Evolutionary conservation across 2,113 vertebrate species (phyloP), one percentile per base, ranked within the genome.

Genomic region (Taurulus bubalis): DNA sequence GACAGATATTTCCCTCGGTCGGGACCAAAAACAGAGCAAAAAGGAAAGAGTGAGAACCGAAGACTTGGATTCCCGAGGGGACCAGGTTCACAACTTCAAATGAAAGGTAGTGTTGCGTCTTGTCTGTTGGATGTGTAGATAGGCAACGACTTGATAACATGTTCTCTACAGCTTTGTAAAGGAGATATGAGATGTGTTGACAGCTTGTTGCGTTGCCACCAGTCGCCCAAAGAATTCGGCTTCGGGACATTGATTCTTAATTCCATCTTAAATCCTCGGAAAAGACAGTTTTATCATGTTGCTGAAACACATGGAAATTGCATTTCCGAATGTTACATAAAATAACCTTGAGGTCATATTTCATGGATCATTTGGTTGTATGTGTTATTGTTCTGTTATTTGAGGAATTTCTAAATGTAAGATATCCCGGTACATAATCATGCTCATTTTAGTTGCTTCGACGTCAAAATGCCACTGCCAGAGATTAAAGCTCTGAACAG

Each of bases 401-500:
- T 26, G 6, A 7, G 24, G n/a, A 1, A 20, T 65, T 26, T 24
- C 18, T 0, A 8, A 55, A 24, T 55, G 8, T 0, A 38, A 8
- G 12, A 8, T 1, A 30, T 60, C 47, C 3, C 32, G 4, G 40
- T 47, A 47, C 45, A 24, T 49, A 12, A 62, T 20, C 12, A 12
- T 1, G 1, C 1, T 34, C 11, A 11, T 6, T 60, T 26, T 22
- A 16, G 2, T 6, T 6, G 12, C 47, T 15, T 45, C 5, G 0
- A 18, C 10, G 20, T 49, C 18, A 42, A 36, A 65, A 60, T 24
- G 16, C 30, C 49, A 42, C 56, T 22, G 42, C 24, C 40, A 30
- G 26, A 73, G 72, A 45, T 30, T 26, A 51, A 79, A 60, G 6
- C 12, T 59, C 53, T 34, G 45, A 42, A 77, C 42, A 60, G 42